Base-by-base conservation (phyloP, 1,140 invertebrate genomes). In the Penaeus vannamei region DNA sequence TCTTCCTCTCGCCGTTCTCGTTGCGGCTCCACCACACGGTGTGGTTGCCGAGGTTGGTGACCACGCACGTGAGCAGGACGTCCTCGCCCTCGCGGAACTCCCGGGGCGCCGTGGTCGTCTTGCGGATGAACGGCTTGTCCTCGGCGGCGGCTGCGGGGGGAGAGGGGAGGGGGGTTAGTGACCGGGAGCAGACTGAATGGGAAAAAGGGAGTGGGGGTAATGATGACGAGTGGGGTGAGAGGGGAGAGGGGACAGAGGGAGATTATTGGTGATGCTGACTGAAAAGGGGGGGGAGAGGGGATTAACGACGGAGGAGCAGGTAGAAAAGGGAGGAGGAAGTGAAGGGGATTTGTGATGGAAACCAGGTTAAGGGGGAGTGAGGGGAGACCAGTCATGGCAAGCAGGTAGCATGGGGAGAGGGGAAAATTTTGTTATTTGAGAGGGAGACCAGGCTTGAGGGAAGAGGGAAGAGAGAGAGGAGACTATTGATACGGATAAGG, bases 1-100 rank as follows among this genome's bases (percentile, higher is more conserved):
- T 91, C 62, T 91, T 87, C 84, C 92, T 92, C 53, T 53, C 53
- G 20, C 95, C 94, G n/a, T 94, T 93, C 90, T 95, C 94, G 85
- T 94, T 94, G 89, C 95, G 95, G 91, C 95, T 95, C 95, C 95
- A 96, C 94, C 96, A 94, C 10, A 97, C 94, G 12, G 96, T 95
- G 90, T 95, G 95, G 20, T 94, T 93, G 5, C 94, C 95, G 20
- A 95, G 94, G 66, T 96, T 95, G 42, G 95, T 94, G 17, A 96
- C 96, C 32, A 96, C 95, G 92, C 96, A 97, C 3, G 96, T 96
- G 26, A 97, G 93, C 22, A 96, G 85, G 93, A 19, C 96, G 92
- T 96, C 96, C 89, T 96, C 96, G 10, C 95, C 96, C 92, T 96
- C 95, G 85, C 80, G 32, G 32, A 90, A 89, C 77, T 89, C 89